phyloP scores from a whole-genome alignment of 2,797 vertebrate species.

The Buceros bicornis region DNA sequence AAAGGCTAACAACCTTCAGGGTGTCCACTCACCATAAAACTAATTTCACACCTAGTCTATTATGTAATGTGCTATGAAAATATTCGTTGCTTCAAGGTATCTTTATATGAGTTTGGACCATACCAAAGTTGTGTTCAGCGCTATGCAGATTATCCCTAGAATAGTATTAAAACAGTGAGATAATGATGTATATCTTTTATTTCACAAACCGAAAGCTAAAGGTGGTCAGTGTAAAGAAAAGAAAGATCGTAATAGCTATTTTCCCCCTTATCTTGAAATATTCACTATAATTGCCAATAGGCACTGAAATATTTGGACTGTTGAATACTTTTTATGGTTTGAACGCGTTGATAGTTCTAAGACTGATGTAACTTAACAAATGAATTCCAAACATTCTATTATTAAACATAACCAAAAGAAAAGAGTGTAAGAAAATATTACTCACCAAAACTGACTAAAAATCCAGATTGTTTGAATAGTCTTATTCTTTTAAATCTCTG shows the following conservation, averaged over 20 bases:
- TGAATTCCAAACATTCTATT: background rate
- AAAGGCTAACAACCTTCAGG: constrained; percentile 74
- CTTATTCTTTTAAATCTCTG: background rate
- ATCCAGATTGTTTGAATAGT: background rate
- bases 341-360: background rate
- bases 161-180: background rate
- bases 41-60: constrained; percentile 82
- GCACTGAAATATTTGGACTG: background rate
- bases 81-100: constrained; percentile 69
- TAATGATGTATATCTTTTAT: background rate
- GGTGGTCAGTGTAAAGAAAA: background rate
- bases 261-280: background rate
- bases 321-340: background rate
- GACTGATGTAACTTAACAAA: background rate
- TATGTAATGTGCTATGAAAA: constrained; percentile 81
- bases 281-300: background rate
- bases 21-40: constrained; percentile 74
- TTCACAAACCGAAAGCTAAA: background rate
- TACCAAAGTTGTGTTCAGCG: background rate
- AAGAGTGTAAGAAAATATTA: background rate
- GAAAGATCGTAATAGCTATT: rapidly evolving
- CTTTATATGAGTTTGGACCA: constrained; percentile 39
- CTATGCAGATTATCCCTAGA: background rate
- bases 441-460: background rate
- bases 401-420: background rate